Percentiles rank a stretch among this genome's conserved stretches.
These are phyloP conservation scores for Apodemia hepburni DNA, from an alignment of 2,888 invertebrate genomes.

Conservation along the genomic window DNA sequence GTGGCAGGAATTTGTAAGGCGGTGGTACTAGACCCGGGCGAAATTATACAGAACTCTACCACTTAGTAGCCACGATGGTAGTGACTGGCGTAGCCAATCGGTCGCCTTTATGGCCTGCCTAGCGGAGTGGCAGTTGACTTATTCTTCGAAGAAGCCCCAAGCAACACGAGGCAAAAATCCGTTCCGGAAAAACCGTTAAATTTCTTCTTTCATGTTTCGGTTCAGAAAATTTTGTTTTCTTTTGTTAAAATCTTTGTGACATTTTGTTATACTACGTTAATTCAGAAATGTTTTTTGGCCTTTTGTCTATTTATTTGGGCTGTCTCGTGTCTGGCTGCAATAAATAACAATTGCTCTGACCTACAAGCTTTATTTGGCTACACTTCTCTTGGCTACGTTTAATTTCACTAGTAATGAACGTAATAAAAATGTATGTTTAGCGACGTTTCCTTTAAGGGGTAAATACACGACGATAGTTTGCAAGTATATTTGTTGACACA, in stretches of 20 bases:
- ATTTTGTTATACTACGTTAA: neutral
- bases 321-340: neutral
- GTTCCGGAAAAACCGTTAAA: no score
- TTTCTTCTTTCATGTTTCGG: neutral
- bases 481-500: no score
- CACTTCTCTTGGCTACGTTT: neutral
- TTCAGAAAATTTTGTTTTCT: neutral
- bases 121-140: no score
- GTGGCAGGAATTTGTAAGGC: no score
- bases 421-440: slow-evolving; percentile 1
- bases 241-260: neutral
- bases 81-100: no score
- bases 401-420: neutral
- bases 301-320: neutral
- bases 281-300: neutral
- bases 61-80: no score
- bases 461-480: neutral
- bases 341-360: slow-evolving; percentile 7
- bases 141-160: no score
- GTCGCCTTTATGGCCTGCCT: no score
- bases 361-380: slow-evolving; percentile 7
- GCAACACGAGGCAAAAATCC: no score
- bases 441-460: neutral
- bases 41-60: no score
- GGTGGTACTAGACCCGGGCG: no score